Base-by-base conservation (phyloP, 2,888 invertebrate genomes). In the Scelioninae gen. 2 region DNA sequence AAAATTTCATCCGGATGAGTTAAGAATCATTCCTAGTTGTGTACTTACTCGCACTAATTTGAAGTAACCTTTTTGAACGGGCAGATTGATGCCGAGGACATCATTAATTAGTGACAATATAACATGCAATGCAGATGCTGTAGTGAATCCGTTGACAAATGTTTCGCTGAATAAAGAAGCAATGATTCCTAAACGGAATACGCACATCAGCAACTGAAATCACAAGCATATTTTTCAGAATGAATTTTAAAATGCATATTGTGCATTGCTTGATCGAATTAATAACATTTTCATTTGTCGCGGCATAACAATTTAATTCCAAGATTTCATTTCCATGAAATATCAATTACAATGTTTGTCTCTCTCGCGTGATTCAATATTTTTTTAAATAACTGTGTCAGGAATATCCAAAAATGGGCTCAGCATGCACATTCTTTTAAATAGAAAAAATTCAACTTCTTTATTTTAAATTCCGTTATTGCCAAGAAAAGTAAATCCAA, bases 141-240 rank as follows among this genome's bases (percentile, higher is more conserved):
- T 94, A 0, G 96, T 96, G 86, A 96, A 95, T 2, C 95, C 96
- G 72, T 93, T 94, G 7, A 96, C 94, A 79, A 96, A 88, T 1
- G 93, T 92, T 83, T 94, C 93, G 0, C 94, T 94, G 15, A 96
- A 88, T 31, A 95, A 87, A 0, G 93, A 91, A 10, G 93, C 91
- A 9, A 95, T 89, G 1, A 92, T 89, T 5, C 95, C 95, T 72
- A 95, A 88, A 25, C 92, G 90, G 61, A 94, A 87, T 53, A 91
- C 79, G 86, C 92, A 95, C 94, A 96, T 94, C 10, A 90, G 55
- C 10, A 94, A 81, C 94, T 96, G 87, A 48, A 72, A 72, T 28
- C 15, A 69, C 11, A 7, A 35, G 25, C 41, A 35, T 31, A 22
- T 41, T 48, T 63, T 41, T 39, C 18, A 41, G 1, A 52, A 25